These are phyloP conservation scores for Eupithecia inturbata DNA, from an alignment of 2,888 invertebrate species.

Conservation along the genomic window DNA sequence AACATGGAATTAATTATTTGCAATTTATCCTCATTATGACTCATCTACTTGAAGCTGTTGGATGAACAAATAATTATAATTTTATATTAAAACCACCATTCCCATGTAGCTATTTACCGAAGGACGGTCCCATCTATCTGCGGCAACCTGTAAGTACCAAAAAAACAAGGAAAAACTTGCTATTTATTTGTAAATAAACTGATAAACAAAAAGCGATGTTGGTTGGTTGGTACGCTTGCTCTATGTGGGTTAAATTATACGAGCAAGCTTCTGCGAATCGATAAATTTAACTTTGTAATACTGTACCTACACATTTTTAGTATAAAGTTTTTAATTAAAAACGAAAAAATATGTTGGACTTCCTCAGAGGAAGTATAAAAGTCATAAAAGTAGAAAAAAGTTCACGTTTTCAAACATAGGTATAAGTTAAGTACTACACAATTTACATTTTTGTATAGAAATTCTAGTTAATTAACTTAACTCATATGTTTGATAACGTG, in stretches of 20 bases:
- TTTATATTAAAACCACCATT: background rate
- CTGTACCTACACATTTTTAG: background rate
- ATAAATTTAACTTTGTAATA: slow-evolving; percentile 1
- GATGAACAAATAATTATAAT: background rate
- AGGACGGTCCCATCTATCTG: background rate
- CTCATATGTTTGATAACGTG: too few species aligned
- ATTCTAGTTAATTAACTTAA: too few species aligned
- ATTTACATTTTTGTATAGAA: too few species aligned
- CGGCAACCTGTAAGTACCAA: background rate
- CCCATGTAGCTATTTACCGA: background rate
- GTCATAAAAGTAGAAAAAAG: too few species aligned
- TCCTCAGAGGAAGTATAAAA: too few species aligned
- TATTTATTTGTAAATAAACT: slow-evolving; percentile 1
- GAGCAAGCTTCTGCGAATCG: background rate
- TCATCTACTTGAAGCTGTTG: background rate
- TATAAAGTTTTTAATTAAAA: background rate
- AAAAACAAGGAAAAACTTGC: background rate
- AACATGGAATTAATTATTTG: background rate
- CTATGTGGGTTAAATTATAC: background rate
- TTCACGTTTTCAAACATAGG: too few species aligned
- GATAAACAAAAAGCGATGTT: background rate
- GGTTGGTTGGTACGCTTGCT: background rate
- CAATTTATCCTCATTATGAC: background rate
- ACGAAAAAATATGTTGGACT: background rate
- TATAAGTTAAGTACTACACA: too few species aligned